phyloP scores from a whole-genome alignment of 2,888 invertebrate genomes.

The Dryobotodes eremita region DNA sequence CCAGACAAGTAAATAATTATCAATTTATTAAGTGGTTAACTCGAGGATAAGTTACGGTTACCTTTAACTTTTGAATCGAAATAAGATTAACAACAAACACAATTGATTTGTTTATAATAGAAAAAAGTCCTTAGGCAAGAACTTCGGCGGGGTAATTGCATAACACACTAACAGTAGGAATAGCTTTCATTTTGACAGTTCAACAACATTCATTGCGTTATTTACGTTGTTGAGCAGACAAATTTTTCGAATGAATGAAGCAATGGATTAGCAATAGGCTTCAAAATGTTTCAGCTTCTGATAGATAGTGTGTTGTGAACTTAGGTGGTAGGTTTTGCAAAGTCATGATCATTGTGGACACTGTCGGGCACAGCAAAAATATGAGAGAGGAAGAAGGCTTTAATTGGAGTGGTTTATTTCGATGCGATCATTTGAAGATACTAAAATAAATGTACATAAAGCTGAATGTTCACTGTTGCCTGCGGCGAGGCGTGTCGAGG shows the following conservation, averaged over 20 bases:
- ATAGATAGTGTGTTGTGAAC: too few relatives aligned
- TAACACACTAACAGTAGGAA: too few relatives aligned
- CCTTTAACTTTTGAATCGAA: neutral
- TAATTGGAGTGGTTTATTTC: neutral
- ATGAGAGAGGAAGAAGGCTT: neutral
- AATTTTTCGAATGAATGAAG: too few relatives aligned
- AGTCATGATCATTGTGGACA: too few relatives aligned
- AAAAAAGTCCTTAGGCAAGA: neutral
- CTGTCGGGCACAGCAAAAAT: neutral
- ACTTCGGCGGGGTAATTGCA: neutral
- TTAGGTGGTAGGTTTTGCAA: neutral
- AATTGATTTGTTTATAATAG: neutral
- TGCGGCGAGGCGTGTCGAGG: neutral
- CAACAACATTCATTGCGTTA: too few relatives aligned
- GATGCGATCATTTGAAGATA: neutral
- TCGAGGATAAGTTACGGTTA: neutral
- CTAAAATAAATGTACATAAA: neutral
- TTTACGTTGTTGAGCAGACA: too few relatives aligned
- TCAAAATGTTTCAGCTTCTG: too few relatives aligned
- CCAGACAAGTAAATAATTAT: conserved; percentile 1
- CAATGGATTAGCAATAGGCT: too few relatives aligned
- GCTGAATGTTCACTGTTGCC: neutral
- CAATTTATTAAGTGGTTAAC: neutral
- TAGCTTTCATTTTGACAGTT: too few relatives aligned
- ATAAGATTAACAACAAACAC: neutral